Base-by-base conservation (phyloP, 2,888 invertebrate genomes). In the Eristalis intricaria region DNA sequence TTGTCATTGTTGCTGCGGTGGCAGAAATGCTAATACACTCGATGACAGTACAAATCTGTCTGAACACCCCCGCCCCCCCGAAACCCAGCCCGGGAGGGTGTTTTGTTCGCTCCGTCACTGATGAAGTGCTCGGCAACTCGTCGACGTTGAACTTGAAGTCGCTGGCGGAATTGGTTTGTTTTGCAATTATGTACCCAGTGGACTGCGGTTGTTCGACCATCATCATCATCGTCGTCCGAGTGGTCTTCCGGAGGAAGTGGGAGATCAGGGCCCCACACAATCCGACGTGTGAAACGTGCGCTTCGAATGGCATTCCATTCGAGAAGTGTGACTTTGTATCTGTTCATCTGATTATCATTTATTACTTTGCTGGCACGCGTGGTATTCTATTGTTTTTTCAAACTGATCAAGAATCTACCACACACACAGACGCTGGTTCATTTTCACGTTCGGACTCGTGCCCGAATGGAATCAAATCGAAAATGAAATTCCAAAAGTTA, bases 271-370 rank as follows among this genome's bases (percentile, higher is more conserved):
- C 3, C 19, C 8, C 19, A 15, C 26, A 19, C 35, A 32, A 29
- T 15, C 56, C 50, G 22, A 29, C 22, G 64, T 56, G 26, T 2
- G 10, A 26, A 26, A 60, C 60, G 60, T 60, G 60, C 15, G 60
- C 4, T 60, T 60, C 13, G 26, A 60, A 26, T 50, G 26, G 60
- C 5, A 60, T 60, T 60, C 26, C 56, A 64, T 15, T 4, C 13
- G 50, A 64, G 63, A 73, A 74, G 74, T 65, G 56, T 65, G 64
- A 50, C 19, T 75, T 58, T 66, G 75, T 66, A 66, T 75, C 75
- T 58, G 26, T 65, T 75, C 40, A 75, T 75, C 75, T 58, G 38
- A 75, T 75, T 66, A 75, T 75, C 75, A 38, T 65, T 75, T 65
- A 75, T 74, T 74, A 74, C 56, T 69, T 58, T 22, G 29, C 11